Percentiles rank a stretch among this genome's conserved stretches.
phyloP scores from a whole-genome alignment of 2,888 invertebrate genomes.

The Baronia brevicornis region DNA sequence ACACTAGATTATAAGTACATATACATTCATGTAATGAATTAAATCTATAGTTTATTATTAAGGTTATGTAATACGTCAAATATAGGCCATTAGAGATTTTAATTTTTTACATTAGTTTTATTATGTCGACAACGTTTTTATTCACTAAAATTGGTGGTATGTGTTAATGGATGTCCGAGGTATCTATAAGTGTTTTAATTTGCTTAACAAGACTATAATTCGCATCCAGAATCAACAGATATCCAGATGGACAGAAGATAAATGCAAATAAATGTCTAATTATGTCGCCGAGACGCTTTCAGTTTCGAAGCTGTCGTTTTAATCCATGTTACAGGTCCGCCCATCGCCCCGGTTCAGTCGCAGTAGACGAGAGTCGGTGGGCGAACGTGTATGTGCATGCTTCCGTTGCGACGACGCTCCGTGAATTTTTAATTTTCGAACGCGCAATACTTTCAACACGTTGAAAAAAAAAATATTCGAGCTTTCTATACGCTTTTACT shows the following conservation, averaged over 20 bases:
- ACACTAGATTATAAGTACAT: no score
- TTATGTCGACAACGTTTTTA: no score
- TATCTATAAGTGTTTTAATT: no score
- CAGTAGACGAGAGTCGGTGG: conserved; percentile 9
- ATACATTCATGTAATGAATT: no score
- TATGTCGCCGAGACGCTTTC: conserved; percentile 11
- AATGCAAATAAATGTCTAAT: conserved; percentile 14
- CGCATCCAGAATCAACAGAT: no score
- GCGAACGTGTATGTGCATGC: conserved; percentile 7
- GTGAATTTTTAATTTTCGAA: conserved; percentile 61
- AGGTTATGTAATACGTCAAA: no score
- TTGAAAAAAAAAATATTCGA: background rate
- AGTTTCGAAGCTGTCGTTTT: conserved; percentile 14
- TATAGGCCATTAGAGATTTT: no score
- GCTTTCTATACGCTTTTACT: background rate
- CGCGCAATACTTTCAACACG: conserved; percentile 9
- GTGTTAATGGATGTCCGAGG: no score
- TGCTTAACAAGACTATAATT: no score
- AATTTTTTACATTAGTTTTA: no score
- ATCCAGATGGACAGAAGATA: conserved; percentile 5
- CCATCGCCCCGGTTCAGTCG: conserved; percentile 27
- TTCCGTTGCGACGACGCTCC: conserved; percentile 21
- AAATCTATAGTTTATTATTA: no score
- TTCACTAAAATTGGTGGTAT: no score
- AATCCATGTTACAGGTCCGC: conserved; percentile 24